A percentile compares a stretch with the other conserved stretches of the same genome.
Conservation (phyloP, 2,113 vertebrate species). For the Gobiocypris rarus region DNA sequence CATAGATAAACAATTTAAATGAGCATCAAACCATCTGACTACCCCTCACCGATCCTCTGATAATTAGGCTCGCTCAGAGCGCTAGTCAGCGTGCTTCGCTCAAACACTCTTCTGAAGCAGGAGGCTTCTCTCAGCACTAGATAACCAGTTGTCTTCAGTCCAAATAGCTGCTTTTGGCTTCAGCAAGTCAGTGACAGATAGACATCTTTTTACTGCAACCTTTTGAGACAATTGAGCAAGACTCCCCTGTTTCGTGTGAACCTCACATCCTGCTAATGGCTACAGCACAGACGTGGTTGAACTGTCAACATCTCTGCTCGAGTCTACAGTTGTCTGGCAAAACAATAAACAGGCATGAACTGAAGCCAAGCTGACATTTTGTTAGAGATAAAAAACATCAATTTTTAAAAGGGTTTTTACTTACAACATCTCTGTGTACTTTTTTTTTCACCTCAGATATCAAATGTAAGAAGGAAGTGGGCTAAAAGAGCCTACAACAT, state of each 20-base stretch:
- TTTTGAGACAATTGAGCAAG: slow-evolving; percentile 11
- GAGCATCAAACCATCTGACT: slow-evolving; percentile 45
- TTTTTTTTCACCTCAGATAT: not conserved
- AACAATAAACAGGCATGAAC: slow-evolving; percentile 4
- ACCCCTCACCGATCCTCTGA: slow-evolving; percentile 3
- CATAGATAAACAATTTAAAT: slow-evolving; percentile 37
- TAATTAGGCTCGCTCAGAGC: slow-evolving; percentile 19
- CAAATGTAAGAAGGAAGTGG: not conserved
- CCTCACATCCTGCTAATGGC: slow-evolving; percentile 21
- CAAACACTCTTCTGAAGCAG: not conserved
- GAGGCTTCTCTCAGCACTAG: slow-evolving; percentile 15
- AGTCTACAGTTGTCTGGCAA: slow-evolving; percentile 16
- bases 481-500: not conserved
- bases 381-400: not conserved
- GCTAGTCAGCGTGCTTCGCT: not conserved
- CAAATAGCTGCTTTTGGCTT: slow-evolving; percentile 33
- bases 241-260: not conserved
- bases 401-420: not conserved
- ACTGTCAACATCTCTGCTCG: slow-evolving; percentile 6
- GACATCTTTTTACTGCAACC: slow-evolving; percentile 15
- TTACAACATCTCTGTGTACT: not conserved
- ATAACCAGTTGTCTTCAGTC: slow-evolving; percentile 25
- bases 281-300: not conserved
- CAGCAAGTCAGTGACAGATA: slow-evolving; percentile 22
- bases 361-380: not conserved